A percentile compares a stretch with the other conserved stretches of the same genome.
Conservation (phyloP, 1,140 invertebrate species). For the Heliconius nattereri region DNA sequence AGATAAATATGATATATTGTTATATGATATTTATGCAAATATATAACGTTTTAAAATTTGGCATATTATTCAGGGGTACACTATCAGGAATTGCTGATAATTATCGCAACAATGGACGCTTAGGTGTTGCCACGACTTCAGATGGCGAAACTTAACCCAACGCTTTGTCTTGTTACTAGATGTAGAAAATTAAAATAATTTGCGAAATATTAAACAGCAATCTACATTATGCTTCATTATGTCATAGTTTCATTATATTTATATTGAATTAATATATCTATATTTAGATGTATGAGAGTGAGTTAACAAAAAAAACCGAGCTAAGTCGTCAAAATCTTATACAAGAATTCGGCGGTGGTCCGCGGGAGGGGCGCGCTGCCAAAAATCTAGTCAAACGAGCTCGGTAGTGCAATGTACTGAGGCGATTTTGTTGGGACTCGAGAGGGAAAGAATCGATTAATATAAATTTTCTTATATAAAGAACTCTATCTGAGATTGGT, state of each 20-base stretch:
- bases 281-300: neutral
- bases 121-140: no score
- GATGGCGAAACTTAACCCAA: no score
- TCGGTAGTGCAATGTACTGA: slow-evolving; percentile 75
- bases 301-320: slow-evolving; percentile 41
- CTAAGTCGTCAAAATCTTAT: slow-evolving; percentile 69
- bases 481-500: neutral
- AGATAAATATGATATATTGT: no score
- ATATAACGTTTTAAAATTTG: no score
- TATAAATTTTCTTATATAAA: neutral
- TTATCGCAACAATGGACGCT: no score
- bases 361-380: slow-evolving; percentile 50
- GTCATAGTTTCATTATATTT: no score
- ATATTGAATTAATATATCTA: neutral
- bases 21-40: no score
- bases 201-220: neutral
- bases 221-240: neutral
- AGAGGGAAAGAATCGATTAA: slow-evolving; percentile 33
- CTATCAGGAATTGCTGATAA: no score
- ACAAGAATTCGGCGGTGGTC: slow-evolving; percentile 50
- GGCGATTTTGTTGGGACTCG: slow-evolving; percentile 57
- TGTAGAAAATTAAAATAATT: no score
- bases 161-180: no score
- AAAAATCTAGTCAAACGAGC: slow-evolving; percentile 80
- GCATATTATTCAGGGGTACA: no score